Percentiles rank a stretch among this genome's conserved stretches.
These are phyloP conservation scores for Capreolus pygargus DNA, from an alignment of 2,113 vertebrate species.

Conservation along the genomic window DNA sequence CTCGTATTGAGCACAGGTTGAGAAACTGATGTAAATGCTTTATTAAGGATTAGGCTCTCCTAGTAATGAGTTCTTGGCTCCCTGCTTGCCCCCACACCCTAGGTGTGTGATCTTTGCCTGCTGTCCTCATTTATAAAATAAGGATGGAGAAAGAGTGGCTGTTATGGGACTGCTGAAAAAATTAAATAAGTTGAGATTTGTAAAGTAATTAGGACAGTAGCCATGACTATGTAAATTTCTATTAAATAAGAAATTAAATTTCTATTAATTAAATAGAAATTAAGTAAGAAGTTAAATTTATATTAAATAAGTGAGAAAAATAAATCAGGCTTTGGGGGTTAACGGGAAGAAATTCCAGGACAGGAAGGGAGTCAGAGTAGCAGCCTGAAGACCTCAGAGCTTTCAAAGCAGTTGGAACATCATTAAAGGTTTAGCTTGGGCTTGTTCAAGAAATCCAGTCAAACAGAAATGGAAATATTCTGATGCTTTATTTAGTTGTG, in stretches of 20 bases:
- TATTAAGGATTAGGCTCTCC: neutral
- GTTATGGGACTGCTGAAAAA: neutral
- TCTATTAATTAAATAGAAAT: neutral
- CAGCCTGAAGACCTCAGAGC: neutral
- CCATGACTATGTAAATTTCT: neutral
- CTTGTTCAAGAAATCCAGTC: neutral
- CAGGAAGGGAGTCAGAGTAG: neutral
- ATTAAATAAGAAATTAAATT: neutral
- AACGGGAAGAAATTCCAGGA: neutral
- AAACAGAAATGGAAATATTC: neutral
- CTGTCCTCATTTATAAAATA: neutral
- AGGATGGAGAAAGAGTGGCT: neutral
- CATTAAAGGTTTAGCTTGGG: neutral
- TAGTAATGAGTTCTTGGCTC: neutral
- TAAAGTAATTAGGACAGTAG: neutral
- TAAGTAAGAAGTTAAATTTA: neutral
- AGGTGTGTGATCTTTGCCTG: neutral
- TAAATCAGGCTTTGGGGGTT: neutral
- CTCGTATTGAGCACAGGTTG: neutral
- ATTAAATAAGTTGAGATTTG: neutral
- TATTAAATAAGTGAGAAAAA: neutral
- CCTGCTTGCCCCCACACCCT: accelerated
- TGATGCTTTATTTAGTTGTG: neutral
- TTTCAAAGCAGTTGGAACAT: neutral
- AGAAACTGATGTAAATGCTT: neutral